phyloP scores from a whole-genome alignment of 2,888 invertebrate species.

The Eupeodes luniger region DNA sequence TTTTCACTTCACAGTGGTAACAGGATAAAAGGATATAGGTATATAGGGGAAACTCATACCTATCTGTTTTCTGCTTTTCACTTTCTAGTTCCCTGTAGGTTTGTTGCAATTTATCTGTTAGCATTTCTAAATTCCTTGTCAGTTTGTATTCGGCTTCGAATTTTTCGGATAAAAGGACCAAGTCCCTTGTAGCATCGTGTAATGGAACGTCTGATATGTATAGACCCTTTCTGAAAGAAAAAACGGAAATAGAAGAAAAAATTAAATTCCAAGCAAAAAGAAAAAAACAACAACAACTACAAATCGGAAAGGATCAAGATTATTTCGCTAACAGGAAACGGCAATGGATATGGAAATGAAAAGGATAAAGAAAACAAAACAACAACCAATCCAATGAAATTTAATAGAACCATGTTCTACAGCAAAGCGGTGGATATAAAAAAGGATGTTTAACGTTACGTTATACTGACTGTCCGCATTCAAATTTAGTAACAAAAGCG shows the following conservation, averaged over 20 bases:
- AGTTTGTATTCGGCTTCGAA: conserved; percentile 98
- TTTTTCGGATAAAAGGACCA: conserved; percentile 97
- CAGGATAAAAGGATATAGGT: neutral
- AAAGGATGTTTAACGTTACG: conserved; percentile 28
- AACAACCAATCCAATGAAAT: conserved; percentile 28
- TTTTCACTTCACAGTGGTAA: conserved; percentile 54
- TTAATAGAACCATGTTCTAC: conserved; percentile 29
- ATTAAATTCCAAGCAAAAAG: conserved; percentile 29
- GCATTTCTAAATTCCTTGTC: conserved; percentile 95
- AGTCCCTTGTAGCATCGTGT: conserved; percentile 97
- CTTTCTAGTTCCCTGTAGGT: conserved; percentile 96
- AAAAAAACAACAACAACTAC: neutral
- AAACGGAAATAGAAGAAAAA: conserved; percentile 39
- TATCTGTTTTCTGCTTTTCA: conserved; percentile 98
- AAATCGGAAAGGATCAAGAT: conserved; percentile 56
- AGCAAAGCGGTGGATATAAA: conserved; percentile 31
- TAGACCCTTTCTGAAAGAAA: conserved; percentile 90
- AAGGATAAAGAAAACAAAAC: conserved; percentile 12
- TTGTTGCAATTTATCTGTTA: conserved; percentile 97
- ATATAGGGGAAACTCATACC: conserved; percentile 85
- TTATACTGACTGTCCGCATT: conserved; percentile 35
- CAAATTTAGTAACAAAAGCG: conserved; percentile 27
- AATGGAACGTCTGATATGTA: conserved; percentile 97
- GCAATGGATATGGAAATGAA: neutral
- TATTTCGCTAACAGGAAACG: conserved; percentile 52